Base-by-base conservation (phyloP, 2,113 vertebrate genomes). In the Scatophagus argus region DNA sequence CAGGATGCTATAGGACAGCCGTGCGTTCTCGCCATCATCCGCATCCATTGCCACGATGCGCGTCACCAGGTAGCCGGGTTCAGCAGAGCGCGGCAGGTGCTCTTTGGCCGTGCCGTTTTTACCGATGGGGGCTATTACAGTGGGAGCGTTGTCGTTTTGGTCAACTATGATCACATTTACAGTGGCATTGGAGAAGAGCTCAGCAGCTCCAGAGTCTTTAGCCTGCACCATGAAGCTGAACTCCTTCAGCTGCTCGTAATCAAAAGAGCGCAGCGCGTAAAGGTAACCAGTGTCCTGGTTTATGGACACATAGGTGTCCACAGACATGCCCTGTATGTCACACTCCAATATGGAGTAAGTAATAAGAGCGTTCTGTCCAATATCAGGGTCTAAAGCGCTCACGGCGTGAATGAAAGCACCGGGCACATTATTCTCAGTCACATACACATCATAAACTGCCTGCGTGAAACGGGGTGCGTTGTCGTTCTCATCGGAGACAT, bases 221-320 rank as follows among this genome's bases (percentile, higher is more conserved):
- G 97, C 98, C 73, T 97, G 95, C 12, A 98, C 97, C 88, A 96
- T 97, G 74, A 99, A 98, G 88, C 94, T 96, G 84, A 99, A 98
- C 91, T 97, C 97, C 85, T 97, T 98, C 58, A 99, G 96, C 92
- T 97, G 98, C 90, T 99, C 98, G 23, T 98, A 98, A 88, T 99
- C 98, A 68, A 99, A 99, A 38, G 97, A 98, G 87, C 98, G 96
- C 93, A 99, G 94, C 14, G 98, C 98, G 87, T 99, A 99, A 86
- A 99, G 94, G 84, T 98, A 98, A 62, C 98, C 98, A 46, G 98
- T 99, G 90, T 99, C 98, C 1, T 97, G 95, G 93, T 99, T 99
- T 89, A 99, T 97, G 88, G 97, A 99, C 76, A 99, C 97, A 49
- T 99, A 99, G 3, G 98, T 98, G 90, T 97, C 96, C 70, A 99